Conservation (phyloP, 2,797 vertebrate genomes). For the Helostoma temminkii region DNA sequence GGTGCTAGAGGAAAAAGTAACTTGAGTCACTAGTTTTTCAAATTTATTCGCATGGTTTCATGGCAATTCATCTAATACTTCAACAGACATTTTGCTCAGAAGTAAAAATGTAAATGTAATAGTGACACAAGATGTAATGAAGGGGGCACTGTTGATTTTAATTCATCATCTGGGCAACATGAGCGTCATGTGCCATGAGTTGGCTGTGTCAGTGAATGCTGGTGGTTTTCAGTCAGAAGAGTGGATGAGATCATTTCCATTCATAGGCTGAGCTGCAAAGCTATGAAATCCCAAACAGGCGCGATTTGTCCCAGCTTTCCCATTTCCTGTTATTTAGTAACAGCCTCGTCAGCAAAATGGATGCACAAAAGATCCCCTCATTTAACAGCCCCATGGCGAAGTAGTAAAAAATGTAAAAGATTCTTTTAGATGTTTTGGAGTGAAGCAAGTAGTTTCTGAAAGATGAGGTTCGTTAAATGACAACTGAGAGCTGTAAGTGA, state of each 20-base stretch:
- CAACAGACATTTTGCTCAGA: not conserved
- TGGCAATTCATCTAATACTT: not conserved
- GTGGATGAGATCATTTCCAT: conserved; percentile 70
- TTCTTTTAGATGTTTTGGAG: conserved; percentile 11
- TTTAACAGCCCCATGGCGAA: conserved; percentile 48
- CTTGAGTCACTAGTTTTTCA: too few relatives aligned
- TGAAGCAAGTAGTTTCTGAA: conserved; percentile 11
- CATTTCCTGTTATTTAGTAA: conserved; percentile 83
- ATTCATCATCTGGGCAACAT: not conserved
- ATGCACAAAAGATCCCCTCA: conserved; percentile 55
- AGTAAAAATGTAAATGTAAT: not conserved
- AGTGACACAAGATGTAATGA: not conserved
- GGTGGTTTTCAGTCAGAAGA: conserved; percentile 23
- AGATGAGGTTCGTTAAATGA: too few relatives aligned
- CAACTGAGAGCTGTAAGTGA: not conserved
- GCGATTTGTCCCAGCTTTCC: conserved; percentile 61
- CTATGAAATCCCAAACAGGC: conserved; percentile 64
- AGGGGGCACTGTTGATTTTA: too few relatives aligned
- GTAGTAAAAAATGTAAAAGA: not conserved
- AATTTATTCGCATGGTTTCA: not conserved
- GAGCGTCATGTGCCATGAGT: not conserved
- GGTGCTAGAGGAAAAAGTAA: too few relatives aligned
- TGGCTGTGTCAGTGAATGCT: conserved; percentile 9
- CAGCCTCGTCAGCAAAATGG: conserved; percentile 60
- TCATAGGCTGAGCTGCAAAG: conserved; percentile 47